Percentiles rank a stretch among this genome's conserved stretches.
phyloP scores from a whole-genome alignment of 2,797 vertebrate species.

The Sarcophilus harrisii region DNA sequence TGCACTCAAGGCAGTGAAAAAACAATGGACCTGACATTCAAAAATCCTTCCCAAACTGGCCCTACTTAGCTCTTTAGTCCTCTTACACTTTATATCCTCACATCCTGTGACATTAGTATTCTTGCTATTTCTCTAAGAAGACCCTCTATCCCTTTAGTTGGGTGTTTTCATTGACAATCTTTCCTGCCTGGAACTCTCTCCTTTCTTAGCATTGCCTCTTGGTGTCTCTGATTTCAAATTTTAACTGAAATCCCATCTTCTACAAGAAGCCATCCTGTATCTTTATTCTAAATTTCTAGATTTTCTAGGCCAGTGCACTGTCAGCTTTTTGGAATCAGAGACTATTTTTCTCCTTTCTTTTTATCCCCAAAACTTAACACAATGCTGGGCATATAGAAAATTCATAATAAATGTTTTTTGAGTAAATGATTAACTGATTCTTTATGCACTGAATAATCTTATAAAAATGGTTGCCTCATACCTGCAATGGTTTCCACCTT shows the following conservation, averaged over 20 bases:
- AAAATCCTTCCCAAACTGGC: neutral
- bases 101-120: neutral
- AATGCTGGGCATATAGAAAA: neutral
- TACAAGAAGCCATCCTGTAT: neutral
- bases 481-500: neutral
- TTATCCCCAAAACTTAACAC: neutral
- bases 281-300: neutral
- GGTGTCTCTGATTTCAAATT: neutral
- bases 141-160: neutral
- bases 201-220: neutral
- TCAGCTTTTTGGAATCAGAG: neutral
- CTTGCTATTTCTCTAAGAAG: neutral
- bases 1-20: neutral
- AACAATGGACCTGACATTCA: neutral
- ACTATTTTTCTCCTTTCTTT: neutral
- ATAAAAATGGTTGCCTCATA: neutral
- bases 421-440: neutral
- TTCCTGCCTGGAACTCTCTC: neutral
- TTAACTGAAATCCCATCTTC: neutral
- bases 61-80: neutral
- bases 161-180: neutral
- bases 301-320: neutral
- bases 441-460: neutral
- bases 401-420: neutral
- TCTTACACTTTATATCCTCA: neutral